Base-by-base conservation (phyloP, 1,140 invertebrate genomes). In the Zaprionus vittiger region DNA sequence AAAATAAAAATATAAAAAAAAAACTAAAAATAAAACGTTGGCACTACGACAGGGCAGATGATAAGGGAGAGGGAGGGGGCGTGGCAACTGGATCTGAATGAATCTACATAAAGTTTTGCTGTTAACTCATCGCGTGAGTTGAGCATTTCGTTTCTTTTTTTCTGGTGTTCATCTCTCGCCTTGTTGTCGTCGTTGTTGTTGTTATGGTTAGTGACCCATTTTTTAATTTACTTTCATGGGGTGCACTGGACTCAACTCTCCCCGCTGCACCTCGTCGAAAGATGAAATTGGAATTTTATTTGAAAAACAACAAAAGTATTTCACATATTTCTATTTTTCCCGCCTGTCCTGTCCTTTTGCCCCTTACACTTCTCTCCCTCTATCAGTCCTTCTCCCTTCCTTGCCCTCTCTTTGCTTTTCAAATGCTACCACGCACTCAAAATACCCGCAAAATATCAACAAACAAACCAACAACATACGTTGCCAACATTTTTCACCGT, bases 51-150 rank as follows among this genome's bases (percentile, higher is more conserved):
- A 20, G 24, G 2, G 5, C 37, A 4, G 17, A 26, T 47, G 26
- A 38, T 5, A 2, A n/a, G n/a, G 22, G n/a, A 9, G 3, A 6
- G 47, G 47, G 22, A 4, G 7, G 3, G 15, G 28, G 24, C n/a
- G 59, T 15, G 37, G 31, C 38, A 5, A 26, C 11, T 31, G 22
- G 26, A 52, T 52, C 47, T 22, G 47, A 14, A 24, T 52, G 63
- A 69, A 68, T 69, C 68, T 71, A 78, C 78, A 72, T 85, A 80
- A 85, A 85, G 59, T 89, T 85, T 83, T 76, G 64, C 62, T 79
- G 78, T 81, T 81, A 89, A 89, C 79, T 89, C 84, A 87, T 84
- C 75, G 84, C 78, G 85, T 87, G 84, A 87, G 81, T 87, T 90
- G 84, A 70, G 68, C 47, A 73, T 77, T 76, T 78, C n/a, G 7